Evolutionary conservation across 2,113 vertebrate species (phyloP).

Genomic region (Silurus asotus): DNA sequence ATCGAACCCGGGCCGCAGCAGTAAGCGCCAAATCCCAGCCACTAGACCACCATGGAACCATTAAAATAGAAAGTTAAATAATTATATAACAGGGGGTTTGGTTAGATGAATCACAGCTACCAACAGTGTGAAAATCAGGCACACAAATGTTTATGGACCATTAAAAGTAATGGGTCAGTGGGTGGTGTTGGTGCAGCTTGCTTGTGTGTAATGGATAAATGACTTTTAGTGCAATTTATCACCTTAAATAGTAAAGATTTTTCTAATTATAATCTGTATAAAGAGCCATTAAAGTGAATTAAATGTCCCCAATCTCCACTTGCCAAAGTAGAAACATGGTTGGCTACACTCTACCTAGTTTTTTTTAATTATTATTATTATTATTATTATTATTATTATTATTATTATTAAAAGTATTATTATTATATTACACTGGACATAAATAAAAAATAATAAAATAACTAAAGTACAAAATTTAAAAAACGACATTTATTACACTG

Average conservation of each 20-base stretch:
- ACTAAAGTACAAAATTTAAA: too few relatives aligned
- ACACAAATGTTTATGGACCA: neutral
- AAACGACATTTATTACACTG: too few relatives aligned
- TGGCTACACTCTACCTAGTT: neutral
- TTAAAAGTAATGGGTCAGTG: neutral
- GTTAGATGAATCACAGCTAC: neutral
- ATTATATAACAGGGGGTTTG: neutral
- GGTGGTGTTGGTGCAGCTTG: neutral
- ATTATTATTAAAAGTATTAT: neutral
- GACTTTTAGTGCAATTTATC: too few relatives aligned
- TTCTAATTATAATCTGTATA: neutral
- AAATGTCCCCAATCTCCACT: neutral
- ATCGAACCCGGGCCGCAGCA: too few relatives aligned
- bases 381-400: neutral
- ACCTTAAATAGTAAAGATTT: neutral
- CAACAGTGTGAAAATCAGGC: neutral
- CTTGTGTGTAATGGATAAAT: neutral
- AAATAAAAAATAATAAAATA: too few relatives aligned
- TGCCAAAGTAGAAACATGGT: neutral
- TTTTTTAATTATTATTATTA: neutral
- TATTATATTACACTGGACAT: too few relatives aligned
- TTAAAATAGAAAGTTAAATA: neutral
- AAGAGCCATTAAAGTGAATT: neutral
- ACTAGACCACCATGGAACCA: too few relatives aligned
- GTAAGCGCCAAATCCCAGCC: too few relatives aligned